phyloP scores from a whole-genome alignment of 2,113 vertebrate species.

The Todiramphus saurophagus region DNA sequence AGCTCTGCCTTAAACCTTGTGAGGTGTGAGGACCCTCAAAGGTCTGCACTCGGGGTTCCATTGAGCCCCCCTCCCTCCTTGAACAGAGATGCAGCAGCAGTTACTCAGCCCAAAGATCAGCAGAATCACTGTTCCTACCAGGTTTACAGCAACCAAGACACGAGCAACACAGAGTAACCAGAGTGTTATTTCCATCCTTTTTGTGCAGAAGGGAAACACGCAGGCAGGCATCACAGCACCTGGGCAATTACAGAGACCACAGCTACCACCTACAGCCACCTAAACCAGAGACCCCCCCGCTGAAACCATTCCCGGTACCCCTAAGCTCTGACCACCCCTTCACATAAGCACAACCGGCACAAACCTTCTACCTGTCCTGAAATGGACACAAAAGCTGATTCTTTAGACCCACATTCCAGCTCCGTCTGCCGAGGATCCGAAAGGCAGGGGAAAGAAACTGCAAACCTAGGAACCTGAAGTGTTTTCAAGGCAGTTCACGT shows the following conservation, averaged over 20 bases:
- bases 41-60: fast-evolving
- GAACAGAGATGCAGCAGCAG: not conserved
- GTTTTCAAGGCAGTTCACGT: fast-evolving
- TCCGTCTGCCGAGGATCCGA: not conserved
- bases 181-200: not conserved
- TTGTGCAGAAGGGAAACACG: not conserved
- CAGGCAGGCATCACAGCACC: not conserved
- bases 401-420: not conserved
- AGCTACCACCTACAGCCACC: not conserved
- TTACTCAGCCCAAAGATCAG: not conserved
- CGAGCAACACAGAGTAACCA: not conserved
- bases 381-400: not conserved
- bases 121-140: not conserved
- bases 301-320: not conserved
- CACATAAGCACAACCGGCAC: fast-evolving
- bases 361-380: not conserved
- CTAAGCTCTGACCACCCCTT: fast-evolving
- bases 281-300: not conserved
- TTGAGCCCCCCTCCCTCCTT: not conserved
- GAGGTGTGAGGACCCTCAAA: not conserved
- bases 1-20: not conserved
- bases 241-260: not conserved
- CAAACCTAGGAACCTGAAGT: not conserved
- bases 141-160: not conserved
- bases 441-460: not conserved